phyloP scores from a whole-genome alignment of 2,797 vertebrate species.

The Ceyx erithaca region DNA sequence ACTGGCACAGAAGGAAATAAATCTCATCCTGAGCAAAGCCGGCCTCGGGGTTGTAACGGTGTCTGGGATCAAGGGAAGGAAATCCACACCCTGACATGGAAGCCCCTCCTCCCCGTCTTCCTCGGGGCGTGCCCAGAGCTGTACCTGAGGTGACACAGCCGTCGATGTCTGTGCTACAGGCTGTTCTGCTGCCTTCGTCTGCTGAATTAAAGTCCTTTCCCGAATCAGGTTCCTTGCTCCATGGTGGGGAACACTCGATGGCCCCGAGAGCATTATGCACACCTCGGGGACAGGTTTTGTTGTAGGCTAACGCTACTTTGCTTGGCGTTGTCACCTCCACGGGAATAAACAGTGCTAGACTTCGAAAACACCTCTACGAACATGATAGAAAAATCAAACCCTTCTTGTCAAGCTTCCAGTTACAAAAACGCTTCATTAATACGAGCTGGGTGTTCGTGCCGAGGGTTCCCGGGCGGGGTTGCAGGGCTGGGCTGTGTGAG shows the following conservation, averaged over 20 bases:
- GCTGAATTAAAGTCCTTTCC: background rate
- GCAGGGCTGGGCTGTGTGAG: background rate
- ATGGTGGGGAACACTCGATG: background rate
- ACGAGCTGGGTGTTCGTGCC: accelerated
- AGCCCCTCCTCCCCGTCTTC: background rate
- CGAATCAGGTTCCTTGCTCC: accelerated
- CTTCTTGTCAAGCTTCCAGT: background rate
- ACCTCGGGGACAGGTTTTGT: too few species aligned
- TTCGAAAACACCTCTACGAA: background rate
- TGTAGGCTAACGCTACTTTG: background rate
- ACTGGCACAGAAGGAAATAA: background rate
- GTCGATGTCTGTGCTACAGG: background rate
- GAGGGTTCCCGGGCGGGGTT: background rate
- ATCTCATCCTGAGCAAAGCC: background rate
- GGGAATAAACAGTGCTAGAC: background rate
- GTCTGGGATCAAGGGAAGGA: background rate
- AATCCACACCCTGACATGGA: background rate
- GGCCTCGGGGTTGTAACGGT: background rate
- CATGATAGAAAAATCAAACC: background rate
- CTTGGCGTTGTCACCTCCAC: background rate
- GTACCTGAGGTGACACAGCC: background rate
- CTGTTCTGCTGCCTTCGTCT: background rate
- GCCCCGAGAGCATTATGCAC: accelerated
- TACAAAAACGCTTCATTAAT: background rate
- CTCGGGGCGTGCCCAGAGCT: background rate